Evolutionary conservation across 2,113 vertebrate genomes (phyloP).

Genomic region (Myanophis thanlyinensis): DNA sequence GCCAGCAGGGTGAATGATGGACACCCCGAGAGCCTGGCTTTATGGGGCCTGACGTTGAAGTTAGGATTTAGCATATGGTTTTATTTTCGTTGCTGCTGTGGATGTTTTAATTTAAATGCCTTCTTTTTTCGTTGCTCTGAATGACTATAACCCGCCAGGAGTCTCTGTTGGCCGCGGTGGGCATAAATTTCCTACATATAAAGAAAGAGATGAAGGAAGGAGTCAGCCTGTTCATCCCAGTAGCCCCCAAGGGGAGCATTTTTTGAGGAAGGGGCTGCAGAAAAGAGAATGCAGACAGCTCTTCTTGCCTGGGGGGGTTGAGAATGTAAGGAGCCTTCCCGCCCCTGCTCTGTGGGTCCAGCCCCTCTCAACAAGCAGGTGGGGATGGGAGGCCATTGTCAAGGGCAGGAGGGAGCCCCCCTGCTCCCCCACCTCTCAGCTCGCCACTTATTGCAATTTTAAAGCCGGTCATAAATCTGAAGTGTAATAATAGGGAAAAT

Average conservation of each 20-base stretch:
- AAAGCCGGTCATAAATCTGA: constrained; percentile 70
- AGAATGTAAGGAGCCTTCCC: neutral
- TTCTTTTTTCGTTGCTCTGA: neutral
- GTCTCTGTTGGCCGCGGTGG: neutral
- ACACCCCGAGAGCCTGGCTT: neutral
- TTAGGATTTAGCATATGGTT: neutral
- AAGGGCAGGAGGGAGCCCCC: constrained; percentile 64
- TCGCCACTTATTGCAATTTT: constrained; percentile 66
- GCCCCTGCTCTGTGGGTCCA: neutral
- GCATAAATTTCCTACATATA: neutral
- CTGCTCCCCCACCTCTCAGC: constrained; percentile 19
- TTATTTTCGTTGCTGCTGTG: neutral
- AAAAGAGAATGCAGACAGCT: neutral
- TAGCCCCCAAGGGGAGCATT: neutral
- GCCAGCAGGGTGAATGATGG: neutral
- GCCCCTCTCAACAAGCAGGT: neutral
- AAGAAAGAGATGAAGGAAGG: neutral
- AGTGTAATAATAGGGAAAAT: constrained; percentile 72
- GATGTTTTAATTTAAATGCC: neutral
- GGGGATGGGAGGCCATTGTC: constrained; percentile 30
- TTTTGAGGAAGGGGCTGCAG: neutral
- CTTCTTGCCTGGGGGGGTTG: neutral
- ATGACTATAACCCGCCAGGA: neutral
- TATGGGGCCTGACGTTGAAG: neutral
- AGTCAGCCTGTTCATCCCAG: neutral